Conservation (phyloP, 2,113 vertebrate genomes). For the Myrmophylax atrothorax region DNA sequence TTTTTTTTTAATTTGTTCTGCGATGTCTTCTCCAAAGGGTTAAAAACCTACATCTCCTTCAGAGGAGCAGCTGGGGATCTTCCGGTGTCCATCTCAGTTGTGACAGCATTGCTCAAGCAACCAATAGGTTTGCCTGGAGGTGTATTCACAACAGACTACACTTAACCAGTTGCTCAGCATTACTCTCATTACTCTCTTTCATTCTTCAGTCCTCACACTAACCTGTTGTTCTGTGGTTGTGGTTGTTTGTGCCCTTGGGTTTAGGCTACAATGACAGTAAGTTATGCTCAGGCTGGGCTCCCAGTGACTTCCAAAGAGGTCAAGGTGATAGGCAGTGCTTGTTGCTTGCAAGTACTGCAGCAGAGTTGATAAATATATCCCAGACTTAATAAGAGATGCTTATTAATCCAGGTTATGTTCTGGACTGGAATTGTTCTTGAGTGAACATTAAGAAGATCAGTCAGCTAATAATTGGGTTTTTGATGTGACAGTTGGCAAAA, state of each 20-base stretch:
- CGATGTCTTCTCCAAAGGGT: neutral
- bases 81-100: neutral
- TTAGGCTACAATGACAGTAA: neutral
- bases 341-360: neutral
- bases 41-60: neutral
- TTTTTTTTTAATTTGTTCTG: neutral
- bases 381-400: neutral
- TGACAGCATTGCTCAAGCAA: neutral
- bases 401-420: neutral
- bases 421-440: neutral
- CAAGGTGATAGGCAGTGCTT: neutral
- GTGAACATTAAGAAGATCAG: neutral
- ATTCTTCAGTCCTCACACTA: neutral
- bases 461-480: neutral
- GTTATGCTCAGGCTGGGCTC: neutral
- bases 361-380: neutral
- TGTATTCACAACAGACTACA: neutral
- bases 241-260: neutral
- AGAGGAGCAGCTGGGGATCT: neutral
- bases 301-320: neutral
- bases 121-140: neutral
- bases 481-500: neutral
- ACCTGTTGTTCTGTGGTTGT: neutral
- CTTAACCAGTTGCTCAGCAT: neutral
- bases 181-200: fast-evolving